Conservation (phyloP, 2,888 invertebrate species). For the Acleris emargana region DNA sequence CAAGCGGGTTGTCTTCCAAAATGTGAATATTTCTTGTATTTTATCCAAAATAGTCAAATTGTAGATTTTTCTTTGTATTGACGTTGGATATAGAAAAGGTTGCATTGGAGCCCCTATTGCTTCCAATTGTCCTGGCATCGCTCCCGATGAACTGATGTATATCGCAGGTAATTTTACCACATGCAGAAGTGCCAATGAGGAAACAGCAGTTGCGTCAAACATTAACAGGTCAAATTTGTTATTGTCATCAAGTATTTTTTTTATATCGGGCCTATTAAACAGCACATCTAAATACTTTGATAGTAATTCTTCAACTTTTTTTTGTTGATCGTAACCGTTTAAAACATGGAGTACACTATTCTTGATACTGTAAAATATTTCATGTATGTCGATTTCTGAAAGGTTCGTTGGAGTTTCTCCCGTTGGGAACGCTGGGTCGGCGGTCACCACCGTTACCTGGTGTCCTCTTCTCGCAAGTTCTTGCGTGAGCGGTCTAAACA, state of each 20-base stretch:
- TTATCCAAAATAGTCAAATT: constrained; percentile 54
- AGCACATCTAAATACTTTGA: constrained; percentile 42
- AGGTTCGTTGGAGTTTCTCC: constrained; percentile 46
- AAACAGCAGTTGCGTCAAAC: constrained; percentile 47
- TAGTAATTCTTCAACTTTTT: background rate
- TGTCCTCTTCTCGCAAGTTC: constrained; percentile 56
- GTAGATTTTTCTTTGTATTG: constrained; percentile 41
- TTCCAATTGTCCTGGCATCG: constrained; percentile 39
- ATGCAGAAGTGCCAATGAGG: constrained; percentile 44
- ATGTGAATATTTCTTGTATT: constrained; percentile 42
- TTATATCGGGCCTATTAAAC: constrained; percentile 42
- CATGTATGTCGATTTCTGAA: constrained; percentile 49
- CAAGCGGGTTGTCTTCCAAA: background rate
- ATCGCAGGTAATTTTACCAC: constrained; percentile 54
- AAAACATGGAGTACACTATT: rapidly evolving
- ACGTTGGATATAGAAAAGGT: constrained; percentile 50
- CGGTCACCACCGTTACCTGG: constrained; percentile 51
- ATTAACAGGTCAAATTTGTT: constrained; percentile 53
- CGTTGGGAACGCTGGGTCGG: constrained; percentile 45
- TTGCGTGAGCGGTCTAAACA: constrained; percentile 50
- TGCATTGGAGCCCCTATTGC: constrained; percentile 49
- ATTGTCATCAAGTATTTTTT: constrained; percentile 44
- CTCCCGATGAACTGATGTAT: constrained; percentile 53
- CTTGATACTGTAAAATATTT: constrained; percentile 37
- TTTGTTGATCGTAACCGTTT: background rate